These are phyloP conservation scores for Calameuta pallipes DNA, from an alignment of 2,888 invertebrate species.

Conservation along the genomic window DNA sequence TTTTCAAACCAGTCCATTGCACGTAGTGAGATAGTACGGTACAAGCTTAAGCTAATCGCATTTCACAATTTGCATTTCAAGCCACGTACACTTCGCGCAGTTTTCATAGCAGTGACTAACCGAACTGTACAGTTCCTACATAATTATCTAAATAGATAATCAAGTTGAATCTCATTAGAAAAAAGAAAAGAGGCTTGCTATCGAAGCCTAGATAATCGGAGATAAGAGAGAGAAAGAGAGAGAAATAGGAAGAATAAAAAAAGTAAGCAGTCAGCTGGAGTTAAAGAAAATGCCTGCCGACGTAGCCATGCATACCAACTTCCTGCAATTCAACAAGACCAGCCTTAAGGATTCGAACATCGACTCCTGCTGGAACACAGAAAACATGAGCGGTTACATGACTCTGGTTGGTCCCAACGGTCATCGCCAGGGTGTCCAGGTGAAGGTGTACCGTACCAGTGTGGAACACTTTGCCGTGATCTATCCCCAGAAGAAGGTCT, in stretches of 20 bases:
- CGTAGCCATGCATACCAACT: conserved; percentile 61
- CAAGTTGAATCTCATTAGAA: conserved; percentile 2
- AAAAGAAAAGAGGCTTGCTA: not conserved
- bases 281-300: conserved; percentile 62
- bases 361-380: conserved; percentile 69
- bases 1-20: conserved; percentile 20
- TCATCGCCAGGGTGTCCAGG: conserved; percentile 72
- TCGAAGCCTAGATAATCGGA: not conserved
- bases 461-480: conserved; percentile 76
- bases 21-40: conserved; percentile 14
- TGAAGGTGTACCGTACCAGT: conserved; percentile 74
- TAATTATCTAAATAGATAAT: not conserved
- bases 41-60: not conserved
- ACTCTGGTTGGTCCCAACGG: conserved; percentile 71
- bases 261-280: conserved; percentile 5
- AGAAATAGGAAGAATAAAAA: not conserved
- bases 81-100: not conserved
- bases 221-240: not conserved
- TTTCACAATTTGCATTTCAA: not conserved
- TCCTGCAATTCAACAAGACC: conserved; percentile 54
- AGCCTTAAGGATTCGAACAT: conserved; percentile 52
- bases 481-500: conserved; percentile 74
- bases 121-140: not conserved
- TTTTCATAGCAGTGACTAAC: not conserved
- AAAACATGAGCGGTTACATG: conserved; percentile 74